These are phyloP conservation scores for Scelioninae gen. 1 DNA, from an alignment of 2,888 invertebrate species.

Conservation along the genomic window DNA sequence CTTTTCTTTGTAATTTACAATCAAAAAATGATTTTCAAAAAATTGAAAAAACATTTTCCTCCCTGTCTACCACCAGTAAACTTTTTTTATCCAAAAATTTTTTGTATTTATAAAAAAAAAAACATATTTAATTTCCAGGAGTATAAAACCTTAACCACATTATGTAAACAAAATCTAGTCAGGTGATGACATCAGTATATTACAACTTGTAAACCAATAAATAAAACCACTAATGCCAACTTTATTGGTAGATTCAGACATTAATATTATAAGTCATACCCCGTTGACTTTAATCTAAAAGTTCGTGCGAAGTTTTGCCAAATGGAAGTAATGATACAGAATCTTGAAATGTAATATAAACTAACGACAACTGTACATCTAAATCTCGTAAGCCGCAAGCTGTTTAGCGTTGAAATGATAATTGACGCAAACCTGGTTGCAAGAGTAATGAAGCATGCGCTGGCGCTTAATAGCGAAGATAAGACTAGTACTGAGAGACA, in stretches of 20 bases:
- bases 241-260: neutral
- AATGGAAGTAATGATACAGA: slow-evolving; percentile 11
- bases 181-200: too few species aligned
- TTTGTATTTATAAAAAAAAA: too few species aligned
- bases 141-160: too few species aligned
- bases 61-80: too few species aligned
- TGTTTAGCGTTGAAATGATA: slow-evolving; percentile 58
- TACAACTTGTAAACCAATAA: too few species aligned
- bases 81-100: too few species aligned
- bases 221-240: too few species aligned
- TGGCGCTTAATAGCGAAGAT: slow-evolving; percentile 52
- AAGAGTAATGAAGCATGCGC: slow-evolving; percentile 53
- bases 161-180: too few species aligned
- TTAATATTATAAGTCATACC: neutral
- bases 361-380: slow-evolving; percentile 29
- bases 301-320: slow-evolving; percentile 1
- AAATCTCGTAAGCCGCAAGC: slow-evolving; percentile 44
- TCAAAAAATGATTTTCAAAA: too few species aligned
- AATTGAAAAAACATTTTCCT: too few species aligned
- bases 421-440: slow-evolving; percentile 51
- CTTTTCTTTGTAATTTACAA: too few species aligned
- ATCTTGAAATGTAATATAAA: neutral
- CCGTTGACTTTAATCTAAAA: neutral
- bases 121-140: too few species aligned
- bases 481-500: slow-evolving; percentile 61